Evolutionary conservation across 2,797 vertebrate genomes (phyloP), one percentile per base, ranked within the genome.

Genomic region (Harpagifer antarcticus): DNA sequence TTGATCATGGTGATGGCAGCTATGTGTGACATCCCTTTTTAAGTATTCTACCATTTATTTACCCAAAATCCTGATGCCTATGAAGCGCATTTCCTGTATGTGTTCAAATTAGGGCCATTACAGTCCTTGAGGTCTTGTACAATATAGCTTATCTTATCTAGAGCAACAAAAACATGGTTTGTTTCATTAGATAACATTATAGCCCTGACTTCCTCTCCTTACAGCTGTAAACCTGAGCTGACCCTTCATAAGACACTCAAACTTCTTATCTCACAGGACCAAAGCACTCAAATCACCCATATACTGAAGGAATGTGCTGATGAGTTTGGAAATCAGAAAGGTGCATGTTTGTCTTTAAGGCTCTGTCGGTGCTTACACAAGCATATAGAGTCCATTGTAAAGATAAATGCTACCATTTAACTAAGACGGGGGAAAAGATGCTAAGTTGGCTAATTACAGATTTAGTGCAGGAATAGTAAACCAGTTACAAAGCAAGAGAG

Each of bases 401-500:
- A 86, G 86, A 90, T 84, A 93, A 91, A 93, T 78, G 74, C 84
- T 54, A 27, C 60, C 67, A 80, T 91, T 88, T 89, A 89, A 86
- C 86, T 59, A 65, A 78, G 75, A 37, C 76, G 85, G 66, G 55
- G 68, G 84, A 84, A 86, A 91, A 91, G 79, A 90, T 84, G 79
- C 85, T 77, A 83, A 89, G 72, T 84, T 87, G 79, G 85, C 88
- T 91, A 93, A 93, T 94, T 91, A 91, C 83, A 90, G 87, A 90
- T 94, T 94, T 92, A 92, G 84, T 83, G 87, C 76, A 86, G 81
- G 87, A 91, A 89, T 59, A 79, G 86, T 91, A 89, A 94, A 92
- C 81, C 54, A 60, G 88, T 90, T 79, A 91, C 84, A 92, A 91
- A 89, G 81, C 64, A 85, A 78, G 60, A 89, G 68, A 78, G 78